Base-by-base conservation (phyloP, 1,140 invertebrate species). In the Drosophila seguyi region DNA sequence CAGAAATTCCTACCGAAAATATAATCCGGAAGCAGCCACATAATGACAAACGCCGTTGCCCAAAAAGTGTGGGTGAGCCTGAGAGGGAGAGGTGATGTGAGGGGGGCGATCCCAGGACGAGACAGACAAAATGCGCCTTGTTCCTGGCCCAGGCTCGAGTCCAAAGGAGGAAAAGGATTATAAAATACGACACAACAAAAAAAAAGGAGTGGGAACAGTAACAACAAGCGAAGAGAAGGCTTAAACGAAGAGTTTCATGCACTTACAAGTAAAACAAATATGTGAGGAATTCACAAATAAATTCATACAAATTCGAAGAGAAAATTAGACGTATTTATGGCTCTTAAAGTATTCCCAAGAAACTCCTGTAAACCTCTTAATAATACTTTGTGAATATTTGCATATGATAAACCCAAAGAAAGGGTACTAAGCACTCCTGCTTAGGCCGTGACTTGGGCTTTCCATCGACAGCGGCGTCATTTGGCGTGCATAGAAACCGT, bases 401-500 rank as follows among this genome's bases (percentile, higher is more conserved):
- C 1, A 1, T 2, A 1, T 8, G 1, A 16, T 14, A 13, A 11
- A 0, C 22, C 2, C 4, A 1, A n/a, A n/a, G n/a, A 36, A 31
- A 60, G 63, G 16, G 58, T 31, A 47, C 25, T 2, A 25, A 34
- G 10, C 11, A 34, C 22, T 52, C 13, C 18, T 42, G 6, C 5
- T 25, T 6, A 25, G 48, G 41, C 29, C n/a, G 10, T 11, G 38
- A 45, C 31, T 52, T n/a, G 42, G 53, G 34, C 4, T 22, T 44
- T 55, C 31, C 75, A 75, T 76, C 53, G 74, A 76, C 73, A 76
- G 75, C 59, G 66, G 78, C 63, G 79, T 90, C 78, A 90, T 90
- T 90, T 90, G 81, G 81, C 85, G 85, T 90, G 85, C 85, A 79
- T 90, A 76, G 71, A 85, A 90, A 90, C 85, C 69, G 85, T 88